These are phyloP conservation scores for Panthera leo DNA, from an alignment of 2,113 vertebrate genomes.

Conservation along the genomic window DNA sequence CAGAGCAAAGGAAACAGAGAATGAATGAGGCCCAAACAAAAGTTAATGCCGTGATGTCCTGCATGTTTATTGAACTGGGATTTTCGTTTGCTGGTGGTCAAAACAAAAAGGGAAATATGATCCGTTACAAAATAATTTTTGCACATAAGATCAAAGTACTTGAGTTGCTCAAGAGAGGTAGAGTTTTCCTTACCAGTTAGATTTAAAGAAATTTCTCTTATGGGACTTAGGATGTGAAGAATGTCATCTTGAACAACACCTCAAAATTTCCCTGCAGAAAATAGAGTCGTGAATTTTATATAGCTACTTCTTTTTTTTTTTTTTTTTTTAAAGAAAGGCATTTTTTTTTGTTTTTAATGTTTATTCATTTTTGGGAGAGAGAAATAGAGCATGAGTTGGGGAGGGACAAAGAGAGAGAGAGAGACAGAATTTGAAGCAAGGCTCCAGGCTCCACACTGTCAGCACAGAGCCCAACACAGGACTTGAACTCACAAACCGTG, in stretches of 20 bases:
- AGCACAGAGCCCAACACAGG: too few relatives aligned
- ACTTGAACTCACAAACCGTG: too few relatives aligned
- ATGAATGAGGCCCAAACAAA: background rate
- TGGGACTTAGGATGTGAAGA: background rate
- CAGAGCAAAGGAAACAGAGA: background rate
- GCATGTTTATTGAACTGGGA: background rate
- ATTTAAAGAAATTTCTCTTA: background rate
- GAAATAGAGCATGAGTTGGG: too few relatives aligned
- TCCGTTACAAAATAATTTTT: background rate
- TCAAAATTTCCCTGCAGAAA: background rate
- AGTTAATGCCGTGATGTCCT: background rate
- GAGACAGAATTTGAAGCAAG: too few relatives aligned
- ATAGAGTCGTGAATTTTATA: background rate
- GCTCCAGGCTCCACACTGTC: too few relatives aligned
- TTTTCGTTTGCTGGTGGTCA: slow-evolving; percentile 10
- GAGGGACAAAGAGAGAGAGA: too few relatives aligned
- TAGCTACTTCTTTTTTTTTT: background rate
- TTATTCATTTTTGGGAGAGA: too few relatives aligned
- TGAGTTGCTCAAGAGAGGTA: background rate
- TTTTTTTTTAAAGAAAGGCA: too few relatives aligned
- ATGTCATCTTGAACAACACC: background rate
- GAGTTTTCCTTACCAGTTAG: background rate
- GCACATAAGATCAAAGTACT: background rate
- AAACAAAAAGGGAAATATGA: background rate
- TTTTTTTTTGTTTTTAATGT: too few relatives aligned